Evolutionary conservation across 2,113 vertebrate genomes (phyloP).

Genomic region (Anser brachyrhynchus): DNA sequence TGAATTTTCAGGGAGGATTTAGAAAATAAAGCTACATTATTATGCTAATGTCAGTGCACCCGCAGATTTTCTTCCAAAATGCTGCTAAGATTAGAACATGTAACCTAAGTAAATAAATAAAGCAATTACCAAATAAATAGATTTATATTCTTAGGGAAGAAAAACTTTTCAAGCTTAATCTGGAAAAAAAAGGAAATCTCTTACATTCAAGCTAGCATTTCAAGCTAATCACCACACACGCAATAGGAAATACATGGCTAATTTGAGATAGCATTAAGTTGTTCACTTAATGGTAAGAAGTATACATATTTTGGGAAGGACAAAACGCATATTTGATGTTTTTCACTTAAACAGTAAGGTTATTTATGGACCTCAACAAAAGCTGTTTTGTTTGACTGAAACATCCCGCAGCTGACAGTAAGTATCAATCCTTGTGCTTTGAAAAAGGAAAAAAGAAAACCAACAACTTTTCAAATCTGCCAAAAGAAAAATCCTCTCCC

Average conservation of each 20-base stretch:
- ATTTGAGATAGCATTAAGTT: background rate
- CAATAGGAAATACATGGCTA: background rate
- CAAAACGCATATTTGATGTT: background rate
- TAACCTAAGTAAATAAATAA: background rate
- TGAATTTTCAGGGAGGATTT: background rate
- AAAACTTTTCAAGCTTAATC: background rate
- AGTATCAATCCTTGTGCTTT: conserved; percentile 46
- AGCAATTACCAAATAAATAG: background rate
- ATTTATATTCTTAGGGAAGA: background rate
- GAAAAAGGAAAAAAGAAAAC: background rate
- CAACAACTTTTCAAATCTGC: background rate
- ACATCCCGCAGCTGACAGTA: conserved; percentile 38
- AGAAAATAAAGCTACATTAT: background rate
- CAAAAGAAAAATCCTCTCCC: background rate
- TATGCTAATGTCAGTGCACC: background rate
- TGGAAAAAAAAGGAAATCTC: background rate
- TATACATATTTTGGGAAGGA: background rate
- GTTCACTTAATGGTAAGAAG: background rate
- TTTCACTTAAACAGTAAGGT: background rate
- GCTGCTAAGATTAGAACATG: background rate
- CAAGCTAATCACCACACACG: background rate
- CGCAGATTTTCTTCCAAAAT: conserved; percentile 5
- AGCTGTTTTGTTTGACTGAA: conserved; percentile 46
- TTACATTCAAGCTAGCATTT: background rate
- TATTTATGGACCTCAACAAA: conserved; percentile 16